These are phyloP conservation scores for Acyrthosiphon pisum DNA, from an alignment of 1,140 invertebrate genomes.

Conservation along the genomic window DNA sequence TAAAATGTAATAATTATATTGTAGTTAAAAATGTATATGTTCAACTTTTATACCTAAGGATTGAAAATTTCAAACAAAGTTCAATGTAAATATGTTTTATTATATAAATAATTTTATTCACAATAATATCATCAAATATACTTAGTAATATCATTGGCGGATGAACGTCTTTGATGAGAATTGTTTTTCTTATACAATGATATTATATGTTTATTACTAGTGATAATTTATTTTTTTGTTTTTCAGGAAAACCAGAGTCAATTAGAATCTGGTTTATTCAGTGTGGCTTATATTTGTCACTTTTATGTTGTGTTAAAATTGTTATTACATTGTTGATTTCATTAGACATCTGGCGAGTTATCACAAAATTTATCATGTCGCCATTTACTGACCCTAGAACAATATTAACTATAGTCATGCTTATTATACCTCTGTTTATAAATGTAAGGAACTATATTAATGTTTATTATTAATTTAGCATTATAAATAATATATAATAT, in stretches of 20 bases:
- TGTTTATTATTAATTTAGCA: background rate
- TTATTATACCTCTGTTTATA: slow-evolving; percentile 82
- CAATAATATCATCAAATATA: too few relatives aligned
- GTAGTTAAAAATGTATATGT: too few relatives aligned
- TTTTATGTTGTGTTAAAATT: slow-evolving; percentile 74
- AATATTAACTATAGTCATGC: slow-evolving; percentile 78
- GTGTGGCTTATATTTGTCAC: slow-evolving; percentile 71
- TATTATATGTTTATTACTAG: too few relatives aligned
- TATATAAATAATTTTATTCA: too few relatives aligned
- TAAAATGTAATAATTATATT: too few relatives aligned
- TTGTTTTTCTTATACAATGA: too few relatives aligned
- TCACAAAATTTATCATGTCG: slow-evolving; percentile 74
- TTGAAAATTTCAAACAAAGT: too few relatives aligned
- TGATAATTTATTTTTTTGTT: slow-evolving; percentile 48
- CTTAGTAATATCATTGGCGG: too few relatives aligned
- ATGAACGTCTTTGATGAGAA: too few relatives aligned
- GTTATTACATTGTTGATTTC: slow-evolving; percentile 71
- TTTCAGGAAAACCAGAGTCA: slow-evolving; percentile 72
- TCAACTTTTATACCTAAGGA: too few relatives aligned
- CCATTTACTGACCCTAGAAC: slow-evolving; percentile 75
- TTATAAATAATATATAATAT: slow-evolving; percentile 21
- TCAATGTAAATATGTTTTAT: too few relatives aligned
- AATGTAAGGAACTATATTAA: slow-evolving; percentile 71
- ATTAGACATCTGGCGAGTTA: slow-evolving; percentile 70
- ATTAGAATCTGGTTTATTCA: slow-evolving; percentile 75